A percentile compares a stretch with the other conserved stretches of the same genome.
These are phyloP conservation scores for Oryzias dopingdopingensis DNA, from an alignment of 2,797 vertebrate species.

Conservation along the genomic window DNA sequence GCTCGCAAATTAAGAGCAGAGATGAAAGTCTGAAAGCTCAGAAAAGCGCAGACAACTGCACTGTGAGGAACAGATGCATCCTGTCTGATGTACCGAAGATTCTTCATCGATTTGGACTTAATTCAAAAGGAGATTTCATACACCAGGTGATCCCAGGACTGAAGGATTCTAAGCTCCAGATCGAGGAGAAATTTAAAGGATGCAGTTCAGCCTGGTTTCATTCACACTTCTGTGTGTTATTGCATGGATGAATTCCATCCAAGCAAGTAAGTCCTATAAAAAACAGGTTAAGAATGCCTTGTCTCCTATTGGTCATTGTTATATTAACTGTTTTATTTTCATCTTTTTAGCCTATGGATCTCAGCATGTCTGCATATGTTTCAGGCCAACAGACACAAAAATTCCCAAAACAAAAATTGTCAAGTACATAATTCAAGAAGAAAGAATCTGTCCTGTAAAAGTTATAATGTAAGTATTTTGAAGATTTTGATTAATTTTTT, in stretches of 20 bases:
- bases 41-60: neutral
- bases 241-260: constrained; percentile 26
- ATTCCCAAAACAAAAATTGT: accelerated
- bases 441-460: constrained; percentile 17
- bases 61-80: too few species aligned
- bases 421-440: constrained; percentile 44
- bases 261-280: constrained; percentile 53
- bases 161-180: neutral
- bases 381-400: accelerated
- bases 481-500: neutral
- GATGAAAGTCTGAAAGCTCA: constrained; percentile 9
- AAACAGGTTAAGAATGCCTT: neutral
- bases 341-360: constrained; percentile 33
- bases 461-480: constrained; percentile 57
- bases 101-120: neutral
- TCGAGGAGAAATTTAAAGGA: constrained; percentile 30
- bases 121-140: too few species aligned
- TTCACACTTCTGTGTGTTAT: constrained; percentile 40
- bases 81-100: neutral
- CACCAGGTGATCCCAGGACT: neutral
- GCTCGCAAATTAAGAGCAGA: constrained; percentile 23
- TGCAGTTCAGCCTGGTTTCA: constrained; percentile 30
- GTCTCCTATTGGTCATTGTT: neutral
- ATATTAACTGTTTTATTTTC: neutral
- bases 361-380: constrained; percentile 18